Percentiles rank a stretch among this genome's conserved stretches.
phyloP scores from a whole-genome alignment of 2,113 vertebrate species.

The Trichomycterus rosablanca region DNA sequence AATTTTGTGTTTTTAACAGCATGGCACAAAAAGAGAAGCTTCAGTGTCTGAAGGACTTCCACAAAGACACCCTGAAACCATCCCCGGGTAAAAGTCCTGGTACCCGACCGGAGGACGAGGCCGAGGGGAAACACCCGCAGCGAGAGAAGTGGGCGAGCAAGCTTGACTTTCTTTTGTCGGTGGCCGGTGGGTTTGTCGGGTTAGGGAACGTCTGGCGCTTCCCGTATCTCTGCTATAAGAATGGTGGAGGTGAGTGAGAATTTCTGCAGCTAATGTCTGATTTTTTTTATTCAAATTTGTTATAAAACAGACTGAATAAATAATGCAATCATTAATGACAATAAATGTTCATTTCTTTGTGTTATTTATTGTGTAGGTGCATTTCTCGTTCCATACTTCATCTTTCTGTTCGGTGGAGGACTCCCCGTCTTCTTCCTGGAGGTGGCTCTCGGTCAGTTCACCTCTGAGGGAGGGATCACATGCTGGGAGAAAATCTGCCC shows the following conservation, averaged over 20 bases:
- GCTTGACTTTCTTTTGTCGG: constrained; percentile 96
- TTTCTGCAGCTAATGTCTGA: too few species aligned
- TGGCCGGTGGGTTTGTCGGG: constrained; percentile 94
- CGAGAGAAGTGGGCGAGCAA: constrained; percentile 98
- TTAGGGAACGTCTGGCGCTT: constrained; percentile 98
- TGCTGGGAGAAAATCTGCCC: constrained; percentile 99
- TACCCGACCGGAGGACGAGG: constrained; percentile 92
- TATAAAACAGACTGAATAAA: too few species aligned
- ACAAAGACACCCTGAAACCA: constrained; percentile 96
- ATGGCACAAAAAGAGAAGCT: constrained; percentile 98
- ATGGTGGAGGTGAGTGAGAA: constrained; percentile 85
- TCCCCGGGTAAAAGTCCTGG: constrained; percentile 95
- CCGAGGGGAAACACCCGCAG: constrained; percentile 90
- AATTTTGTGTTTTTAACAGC: constrained; percentile 50
- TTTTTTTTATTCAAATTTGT: too few species aligned
- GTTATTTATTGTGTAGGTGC: constrained; percentile 73
- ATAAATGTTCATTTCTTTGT: too few species aligned
- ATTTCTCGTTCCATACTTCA: constrained; percentile 98
- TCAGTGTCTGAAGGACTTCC: constrained; percentile 95
- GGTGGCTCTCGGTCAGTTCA: constrained; percentile 94
- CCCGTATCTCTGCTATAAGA: constrained; percentile 99
- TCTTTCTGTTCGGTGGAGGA: constrained; percentile 97
- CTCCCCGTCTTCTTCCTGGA: constrained; percentile 98
- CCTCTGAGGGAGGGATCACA: constrained; percentile 98
- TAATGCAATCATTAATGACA: too few species aligned